Evolutionary conservation across 2,113 vertebrate species (phyloP), one percentile per base, ranked within the genome.

Genomic region (Festucalex cinctus): DNA sequence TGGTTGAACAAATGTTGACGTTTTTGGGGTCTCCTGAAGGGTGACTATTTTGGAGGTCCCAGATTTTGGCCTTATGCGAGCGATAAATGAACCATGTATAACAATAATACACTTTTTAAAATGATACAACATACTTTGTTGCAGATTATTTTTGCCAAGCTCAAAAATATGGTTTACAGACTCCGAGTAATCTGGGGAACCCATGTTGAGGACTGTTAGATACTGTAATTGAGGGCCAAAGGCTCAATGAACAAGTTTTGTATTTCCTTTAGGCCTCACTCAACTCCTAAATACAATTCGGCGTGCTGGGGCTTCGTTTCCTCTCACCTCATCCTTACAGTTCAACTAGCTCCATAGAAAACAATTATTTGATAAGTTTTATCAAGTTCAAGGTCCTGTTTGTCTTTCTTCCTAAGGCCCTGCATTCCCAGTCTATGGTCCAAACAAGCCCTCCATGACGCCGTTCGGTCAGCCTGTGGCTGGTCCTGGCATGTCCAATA

Each of bases 401-500:
- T 24, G 22, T 63, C 57, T 71, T 10, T 77, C 43, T 54, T 49
- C 65, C 24, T 17, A 80, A 97, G 97, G 96, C 89, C 93, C 95
- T 78, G 93, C 94, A 68, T 99, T 94, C 90, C 94, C 94, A 84
- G 91, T 94, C 24, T 98, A 97, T 70, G 93, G 92, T 85, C 95
- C 95, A 78, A 93, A 91, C 87, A 98, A 98, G 88, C 93, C 96
- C 78, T 92, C 95, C 77, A 93, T 96, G 79, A 93, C 91, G 58
- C 92, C 93, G 63, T 98, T 95, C 83, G 94, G 95, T 81, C 96
- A 95, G 90, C 85, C 83, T 2, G 91, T 95, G 85, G 83, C 93
- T 85, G 92, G 92, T 78, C 93, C 94, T 80, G 93, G 93, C 87
- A 91, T 97, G 80, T 91, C 95, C 89, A 96, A 92, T 92, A 99